Evolutionary conservation across 2,888 invertebrate species (phyloP), one percentile per base, ranked within the genome.

Genomic region (Brachycybe producta): DNA sequence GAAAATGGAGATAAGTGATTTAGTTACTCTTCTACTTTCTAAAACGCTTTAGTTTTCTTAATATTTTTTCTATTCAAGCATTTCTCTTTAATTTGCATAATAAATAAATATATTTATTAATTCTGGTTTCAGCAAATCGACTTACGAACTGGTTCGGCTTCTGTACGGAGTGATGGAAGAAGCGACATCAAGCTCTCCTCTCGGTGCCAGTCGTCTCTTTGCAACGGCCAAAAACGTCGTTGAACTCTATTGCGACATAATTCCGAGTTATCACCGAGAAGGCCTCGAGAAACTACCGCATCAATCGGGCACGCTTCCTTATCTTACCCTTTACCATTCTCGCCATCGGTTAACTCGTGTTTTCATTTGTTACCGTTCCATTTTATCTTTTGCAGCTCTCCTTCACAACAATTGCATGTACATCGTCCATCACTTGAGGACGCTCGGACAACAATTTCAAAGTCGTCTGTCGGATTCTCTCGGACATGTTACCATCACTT

Each of bases 321-420:
- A 15, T 42, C 13, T 24, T 4, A 28, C 7, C 17, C 21, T 36
- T 19, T 46, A 13, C 7, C 19, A 46, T 36, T n/a, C n/a, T n/a
- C n/a, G n/a, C n/a, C n/a, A n/a, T n/a, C n/a, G n/a, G n/a, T n/a
- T n/a, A n/a, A 39, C 13, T 7, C 11, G 5, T 11, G 26, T 2
- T 17, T 49, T 17, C 7, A n/a, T n/a, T n/a, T n/a, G n/a, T n/a
- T 17, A 45, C 17, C 7, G n/a, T n/a, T 11, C 28, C 45, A 32
- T 43, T 11, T 2, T 24, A 34, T 38, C 17, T n/a, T 39, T 70
- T 70, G 35, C 67, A 80, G 88, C 84, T 5, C 64, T 90, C 24
- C 84, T 84, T 62, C 80, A 91, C 69, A 94, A 94, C 71, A 92
- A 94, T 67, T 90, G 90, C 64, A 79, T 84, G 78, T 92, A 80